phyloP scores from a whole-genome alignment of 2,797 vertebrate species.

The Enteromius mattozi region DNA sequence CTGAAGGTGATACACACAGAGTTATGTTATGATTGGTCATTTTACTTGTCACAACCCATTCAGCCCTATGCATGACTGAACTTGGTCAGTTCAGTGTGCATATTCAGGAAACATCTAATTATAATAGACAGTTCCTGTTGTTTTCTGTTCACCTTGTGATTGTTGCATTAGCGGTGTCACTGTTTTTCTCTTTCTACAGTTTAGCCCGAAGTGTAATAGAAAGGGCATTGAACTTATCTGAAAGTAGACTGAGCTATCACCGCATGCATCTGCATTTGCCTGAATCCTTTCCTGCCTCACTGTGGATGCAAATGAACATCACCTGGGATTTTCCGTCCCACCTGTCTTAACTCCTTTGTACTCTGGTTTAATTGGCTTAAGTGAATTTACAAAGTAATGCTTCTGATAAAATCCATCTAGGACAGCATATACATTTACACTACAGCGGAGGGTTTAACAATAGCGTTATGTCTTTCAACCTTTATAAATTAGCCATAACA shows the following conservation, averaged over 20 bases:
- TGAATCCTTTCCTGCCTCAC: conserved; percentile 59
- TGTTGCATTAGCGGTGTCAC: background rate
- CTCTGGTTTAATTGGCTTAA: conserved; percentile 2
- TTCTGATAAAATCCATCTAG: conserved; percentile 2
- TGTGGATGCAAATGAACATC: conserved; percentile 58
- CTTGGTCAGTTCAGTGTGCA: background rate
- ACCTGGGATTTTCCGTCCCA: conserved; percentile 51
- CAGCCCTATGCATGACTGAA: background rate
- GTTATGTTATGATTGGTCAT: background rate
- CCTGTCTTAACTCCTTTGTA: background rate
- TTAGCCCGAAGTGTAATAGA: conserved; percentile 48
- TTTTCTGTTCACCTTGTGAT: conserved; percentile 22
- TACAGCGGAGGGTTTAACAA: background rate
- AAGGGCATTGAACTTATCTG: conserved; percentile 56
- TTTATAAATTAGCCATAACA: background rate
- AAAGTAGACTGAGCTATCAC: conserved; percentile 20
- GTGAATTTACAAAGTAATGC: conserved; percentile 1
- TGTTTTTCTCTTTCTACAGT: conserved; percentile 14
- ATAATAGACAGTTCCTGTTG: background rate
- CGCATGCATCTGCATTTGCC: conserved; percentile 55
- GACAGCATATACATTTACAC: background rate
- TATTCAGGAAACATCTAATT: conserved; percentile 23
- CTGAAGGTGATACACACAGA: background rate
- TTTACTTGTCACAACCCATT: background rate
- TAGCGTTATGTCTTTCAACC: background rate